Percentiles rank a stretch among this genome's conserved stretches.
phyloP scores from a whole-genome alignment of 2,888 invertebrate genomes.

The Polia nebulosa region DNA sequence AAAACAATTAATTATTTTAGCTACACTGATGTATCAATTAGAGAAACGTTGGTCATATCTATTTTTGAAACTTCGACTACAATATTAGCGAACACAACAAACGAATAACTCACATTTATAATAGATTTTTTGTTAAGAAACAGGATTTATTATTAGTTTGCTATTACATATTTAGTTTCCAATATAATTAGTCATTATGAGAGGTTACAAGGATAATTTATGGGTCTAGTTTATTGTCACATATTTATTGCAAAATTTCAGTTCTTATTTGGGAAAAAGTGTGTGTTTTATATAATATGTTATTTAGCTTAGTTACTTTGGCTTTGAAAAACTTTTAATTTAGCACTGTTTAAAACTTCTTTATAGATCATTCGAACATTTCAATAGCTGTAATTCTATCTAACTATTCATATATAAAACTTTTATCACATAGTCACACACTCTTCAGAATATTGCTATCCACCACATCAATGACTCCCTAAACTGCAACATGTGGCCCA shows the following conservation, averaged over 20 bases:
- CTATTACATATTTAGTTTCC: conserved; percentile 8
- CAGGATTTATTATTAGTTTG: conserved; percentile 13
- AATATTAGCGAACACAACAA: too few relatives aligned
- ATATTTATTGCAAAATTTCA: neutral
- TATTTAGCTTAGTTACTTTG: neutral
- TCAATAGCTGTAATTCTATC: neutral
- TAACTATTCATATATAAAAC: neutral
- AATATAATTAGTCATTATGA: conserved; percentile 28
- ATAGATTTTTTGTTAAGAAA: conserved; percentile 3
- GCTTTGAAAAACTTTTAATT: too few relatives aligned
- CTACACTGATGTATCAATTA: neutral
- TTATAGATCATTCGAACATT: neutral
- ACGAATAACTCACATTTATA: conserved; percentile 12
- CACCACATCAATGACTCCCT: neutral
- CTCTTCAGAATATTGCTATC: neutral
- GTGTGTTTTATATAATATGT: neutral
- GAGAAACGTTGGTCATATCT: too few relatives aligned
- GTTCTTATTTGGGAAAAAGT: conserved; percentile 19
- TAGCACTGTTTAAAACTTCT: too few relatives aligned
- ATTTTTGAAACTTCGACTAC: too few relatives aligned
- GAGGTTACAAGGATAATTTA: conserved; percentile 20
- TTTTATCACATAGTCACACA: neutral
- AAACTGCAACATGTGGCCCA: neutral
- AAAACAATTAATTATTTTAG: neutral
- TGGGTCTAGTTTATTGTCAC: neutral